Evolutionary conservation across 1,140 invertebrate species (phyloP), one percentile per base, ranked within the genome.

Genomic region (Lepidostoma basale): DNA sequence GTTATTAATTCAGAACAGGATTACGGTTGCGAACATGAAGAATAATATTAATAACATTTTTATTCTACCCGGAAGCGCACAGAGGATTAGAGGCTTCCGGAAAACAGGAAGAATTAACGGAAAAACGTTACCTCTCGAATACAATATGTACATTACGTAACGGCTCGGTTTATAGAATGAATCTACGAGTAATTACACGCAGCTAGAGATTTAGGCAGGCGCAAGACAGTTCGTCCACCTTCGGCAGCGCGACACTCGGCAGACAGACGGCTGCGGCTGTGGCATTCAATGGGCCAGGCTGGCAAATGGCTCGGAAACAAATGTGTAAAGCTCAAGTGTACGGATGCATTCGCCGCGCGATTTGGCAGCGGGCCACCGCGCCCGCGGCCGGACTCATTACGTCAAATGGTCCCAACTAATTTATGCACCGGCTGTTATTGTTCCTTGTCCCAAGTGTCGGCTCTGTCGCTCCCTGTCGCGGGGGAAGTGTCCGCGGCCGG

Each of bases 291-390:
- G 64, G 39, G 58, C 64, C 58, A 22, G 54, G 58, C 56, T 44
- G 54, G 52, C 54, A 67, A 70, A 70, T 65, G 58, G 64, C 47
- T 58, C 59, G 59, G 69, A 70, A 70, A 63, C 33, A 63, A 70
- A 70, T 58, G 69, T 54, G 66, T 39, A 67, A 67, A 49, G 54
- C 45, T 65, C 52, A 59, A 45, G 68, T 66, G 49, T 63, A 63
- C 62, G 68, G 68, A 70, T 70, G 69, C 69, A 70, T 70, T 70
- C 63, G 42, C 60, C 12, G 42, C 10, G 44, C 26, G 44, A 45
- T 63, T 70, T 70, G 69, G 69, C 69, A 56, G 22, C 28, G 25
- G n/a, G 42, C 69, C 69, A 70, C 36, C 36, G 22, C n/a, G 40
- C 16, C 40, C 18, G 56, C n/a, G 12, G n/a, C 8, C 45, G 9